phyloP scores from a whole-genome alignment of 1,140 invertebrate species.

The Halictus rubicundus region DNA sequence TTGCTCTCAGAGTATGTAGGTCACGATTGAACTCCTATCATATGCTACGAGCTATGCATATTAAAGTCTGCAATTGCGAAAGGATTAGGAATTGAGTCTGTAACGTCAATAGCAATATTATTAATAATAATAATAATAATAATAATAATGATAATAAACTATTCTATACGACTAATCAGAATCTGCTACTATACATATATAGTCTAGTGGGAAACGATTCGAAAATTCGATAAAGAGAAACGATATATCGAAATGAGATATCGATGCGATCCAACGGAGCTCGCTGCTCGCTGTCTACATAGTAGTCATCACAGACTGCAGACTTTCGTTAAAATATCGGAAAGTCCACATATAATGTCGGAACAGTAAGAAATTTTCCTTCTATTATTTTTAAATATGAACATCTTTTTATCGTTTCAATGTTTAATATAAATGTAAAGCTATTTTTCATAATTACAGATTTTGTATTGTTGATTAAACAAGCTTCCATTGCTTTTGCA shows the following conservation, averaged over 20 bases:
- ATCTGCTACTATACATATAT: no score
- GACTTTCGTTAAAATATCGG: neutral
- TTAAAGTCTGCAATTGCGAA: no score
- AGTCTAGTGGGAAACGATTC: neutral
- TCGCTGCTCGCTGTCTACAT: neutral
- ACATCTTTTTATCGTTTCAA: neutral
- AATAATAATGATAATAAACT: no score
- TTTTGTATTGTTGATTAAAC: neutral
- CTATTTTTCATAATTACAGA: neutral
- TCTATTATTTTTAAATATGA: neutral
- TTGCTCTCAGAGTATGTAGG: no score
- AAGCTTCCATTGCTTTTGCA: neutral
- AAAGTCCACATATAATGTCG: slow-evolving; percentile 49
- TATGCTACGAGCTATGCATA: no score
- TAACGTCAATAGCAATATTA: no score
- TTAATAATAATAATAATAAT: no score
- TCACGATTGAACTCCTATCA: no score
- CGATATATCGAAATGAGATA: slow-evolving; percentile 30
- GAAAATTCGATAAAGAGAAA: neutral
- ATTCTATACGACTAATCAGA: no score
- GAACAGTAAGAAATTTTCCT: slow-evolving; percentile 50
- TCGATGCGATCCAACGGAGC: slow-evolving; percentile 21
- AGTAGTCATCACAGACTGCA: slow-evolving; percentile 13
- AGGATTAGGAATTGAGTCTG: no score
- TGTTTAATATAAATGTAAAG: neutral